Conservation (phyloP, 1,140 invertebrate species). For the Dendrolimus punctatus region DNA sequence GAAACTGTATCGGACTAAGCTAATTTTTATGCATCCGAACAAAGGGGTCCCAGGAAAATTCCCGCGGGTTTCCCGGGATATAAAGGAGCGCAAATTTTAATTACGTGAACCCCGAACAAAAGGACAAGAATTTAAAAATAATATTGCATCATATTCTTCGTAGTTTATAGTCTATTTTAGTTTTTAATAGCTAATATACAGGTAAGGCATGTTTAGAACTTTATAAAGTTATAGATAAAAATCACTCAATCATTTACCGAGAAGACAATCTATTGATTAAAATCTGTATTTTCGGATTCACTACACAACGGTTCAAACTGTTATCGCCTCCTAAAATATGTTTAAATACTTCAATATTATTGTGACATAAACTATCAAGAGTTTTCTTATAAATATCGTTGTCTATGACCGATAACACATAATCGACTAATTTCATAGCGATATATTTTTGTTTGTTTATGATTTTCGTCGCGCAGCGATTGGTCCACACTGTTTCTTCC, state of each 20-base stretch:
- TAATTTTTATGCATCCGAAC: too few species aligned
- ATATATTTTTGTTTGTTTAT: constrained; percentile 2
- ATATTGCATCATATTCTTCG: too few species aligned
- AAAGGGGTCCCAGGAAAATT: too few species aligned
- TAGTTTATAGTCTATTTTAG: too few species aligned
- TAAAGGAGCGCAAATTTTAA: too few species aligned
- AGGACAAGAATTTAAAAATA: too few species aligned
- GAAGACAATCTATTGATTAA: constrained; percentile 24
- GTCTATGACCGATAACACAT: constrained; percentile 5
- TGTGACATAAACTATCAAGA: constrained; percentile 30
- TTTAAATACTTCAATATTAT: constrained; percentile 25
- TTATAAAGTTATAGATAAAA: background rate
- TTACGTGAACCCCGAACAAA: too few species aligned
- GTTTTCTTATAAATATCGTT: constrained; percentile 19
- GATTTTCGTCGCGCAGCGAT: constrained; percentile 24
- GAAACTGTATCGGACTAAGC: too few species aligned
- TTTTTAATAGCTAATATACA: too few species aligned
- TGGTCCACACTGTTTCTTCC: constrained; percentile 44
- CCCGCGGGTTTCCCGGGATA: too few species aligned
- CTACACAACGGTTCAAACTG: constrained; percentile 1
- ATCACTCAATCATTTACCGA: background rate
- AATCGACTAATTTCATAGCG: constrained; percentile 4
- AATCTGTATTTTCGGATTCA: constrained; percentile 37
- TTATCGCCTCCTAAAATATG: constrained; percentile 7
- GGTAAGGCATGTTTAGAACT: too few species aligned